These are phyloP conservation scores for Acropora tenuis DNA, from an alignment of 64 coral and sea anemone species.

Conservation along the genomic window DNA sequence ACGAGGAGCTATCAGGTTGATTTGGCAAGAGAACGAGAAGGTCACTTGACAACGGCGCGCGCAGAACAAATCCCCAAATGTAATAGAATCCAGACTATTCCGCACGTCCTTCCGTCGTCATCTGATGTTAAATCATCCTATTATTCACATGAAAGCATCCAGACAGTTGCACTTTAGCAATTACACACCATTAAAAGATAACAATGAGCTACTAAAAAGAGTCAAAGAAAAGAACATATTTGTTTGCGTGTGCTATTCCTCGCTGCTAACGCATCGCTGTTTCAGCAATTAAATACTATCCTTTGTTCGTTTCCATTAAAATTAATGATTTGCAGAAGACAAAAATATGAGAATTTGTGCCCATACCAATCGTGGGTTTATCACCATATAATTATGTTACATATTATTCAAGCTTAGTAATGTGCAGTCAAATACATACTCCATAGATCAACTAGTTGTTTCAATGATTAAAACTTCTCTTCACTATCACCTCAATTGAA, in stretches of 20 bases:
- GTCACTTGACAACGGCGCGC: too few relatives aligned
- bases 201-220: too few relatives aligned
- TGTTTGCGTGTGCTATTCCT: too few relatives aligned
- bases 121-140: background rate
- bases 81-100: too few relatives aligned
- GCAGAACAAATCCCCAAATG: too few relatives aligned
- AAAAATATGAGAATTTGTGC: background rate
- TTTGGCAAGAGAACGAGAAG: too few relatives aligned
- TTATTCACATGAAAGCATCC: background rate
- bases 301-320: background rate
- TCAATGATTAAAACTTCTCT: background rate
- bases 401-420: background rate
- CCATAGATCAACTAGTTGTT: background rate
- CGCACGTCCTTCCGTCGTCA: too few relatives aligned
- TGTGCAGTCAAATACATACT: background rate
- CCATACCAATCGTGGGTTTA: background rate
- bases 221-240: too few relatives aligned
- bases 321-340: background rate
- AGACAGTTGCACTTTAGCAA: background rate
- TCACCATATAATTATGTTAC: background rate
- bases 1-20: background rate
- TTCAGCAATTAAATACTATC: background rate
- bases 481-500: slow-evolving; percentile 57
- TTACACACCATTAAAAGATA: background rate
- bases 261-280: too few relatives aligned